These are phyloP conservation scores for Antheraea pernyi DNA, from an alignment of 1,140 invertebrate species.

Conservation along the genomic window DNA sequence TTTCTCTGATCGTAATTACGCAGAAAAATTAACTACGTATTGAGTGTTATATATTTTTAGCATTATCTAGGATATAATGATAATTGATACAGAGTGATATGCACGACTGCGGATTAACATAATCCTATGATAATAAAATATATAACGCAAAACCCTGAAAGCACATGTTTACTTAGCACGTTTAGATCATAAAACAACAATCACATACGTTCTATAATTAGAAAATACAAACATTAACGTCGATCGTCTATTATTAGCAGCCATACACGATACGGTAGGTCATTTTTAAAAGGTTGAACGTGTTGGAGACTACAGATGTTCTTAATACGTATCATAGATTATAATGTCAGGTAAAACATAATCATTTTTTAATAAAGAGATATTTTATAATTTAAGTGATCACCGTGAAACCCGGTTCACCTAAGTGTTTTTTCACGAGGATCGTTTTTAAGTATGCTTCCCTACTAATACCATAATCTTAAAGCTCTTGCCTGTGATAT, in stretches of 20 bases:
- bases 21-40: not conserved
- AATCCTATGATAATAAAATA: not conserved
- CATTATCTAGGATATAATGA: not conserved
- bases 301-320: not conserved
- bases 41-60: not conserved
- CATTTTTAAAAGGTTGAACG: slow-evolving; percentile 17
- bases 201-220: slow-evolving; percentile 24
- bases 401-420: no score
- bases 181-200: slow-evolving; percentile 22
- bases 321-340: not conserved
- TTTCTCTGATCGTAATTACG: no score
- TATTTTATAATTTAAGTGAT: no score
- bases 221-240: slow-evolving; percentile 21
- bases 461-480: no score
- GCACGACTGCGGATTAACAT: not conserved
- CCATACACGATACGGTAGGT: slow-evolving; percentile 19
- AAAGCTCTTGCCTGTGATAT: no score
- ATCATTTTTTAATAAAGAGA: no score
- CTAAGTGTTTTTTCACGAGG: no score
- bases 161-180: slow-evolving; percentile 10
- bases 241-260: slow-evolving; percentile 22
- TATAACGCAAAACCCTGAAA: slow-evolving; percentile 14
- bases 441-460: no score
- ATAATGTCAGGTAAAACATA: not conserved
- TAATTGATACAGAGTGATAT: not conserved